A percentile compares a stretch with the other conserved stretches of the same genome.
Conservation (phyloP, 2,113 vertebrate genomes). For the Polypterus bichir region DNA sequence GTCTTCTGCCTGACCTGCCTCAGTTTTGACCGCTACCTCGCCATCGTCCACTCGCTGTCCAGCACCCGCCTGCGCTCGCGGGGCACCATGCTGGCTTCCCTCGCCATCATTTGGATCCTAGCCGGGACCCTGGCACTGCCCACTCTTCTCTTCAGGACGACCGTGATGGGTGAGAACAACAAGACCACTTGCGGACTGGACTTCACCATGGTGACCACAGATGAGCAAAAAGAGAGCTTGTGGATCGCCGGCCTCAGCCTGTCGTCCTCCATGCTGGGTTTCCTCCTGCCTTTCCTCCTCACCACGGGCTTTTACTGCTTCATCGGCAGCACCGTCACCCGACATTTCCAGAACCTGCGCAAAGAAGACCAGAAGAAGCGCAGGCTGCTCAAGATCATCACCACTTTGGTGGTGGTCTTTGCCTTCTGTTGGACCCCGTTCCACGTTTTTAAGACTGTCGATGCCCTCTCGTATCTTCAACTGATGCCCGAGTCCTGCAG, state of each 20-base stretch:
- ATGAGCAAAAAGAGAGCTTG: conserved; percentile 32
- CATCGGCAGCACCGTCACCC: conserved; percentile 60
- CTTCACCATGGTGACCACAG: conserved; percentile 38
- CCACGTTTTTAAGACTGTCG: conserved; percentile 62
- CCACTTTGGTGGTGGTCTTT: conserved; percentile 61
- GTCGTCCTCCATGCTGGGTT: conserved; percentile 57
- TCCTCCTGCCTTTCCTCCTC: conserved; percentile 59
- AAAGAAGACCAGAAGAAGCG: conserved; percentile 56
- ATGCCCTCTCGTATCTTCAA: conserved; percentile 55
- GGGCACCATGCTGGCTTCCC: conserved; percentile 48
- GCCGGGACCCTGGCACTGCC: conserved; percentile 55
- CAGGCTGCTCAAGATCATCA: conserved; percentile 67
- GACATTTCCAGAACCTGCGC: conserved; percentile 62
- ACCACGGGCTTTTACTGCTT: conserved; percentile 69
- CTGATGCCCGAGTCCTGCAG: conserved; percentile 45
- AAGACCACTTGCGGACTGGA: conserved; percentile 59
- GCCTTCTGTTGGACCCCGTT: conserved; percentile 69
- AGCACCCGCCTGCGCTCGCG: conserved; percentile 50
- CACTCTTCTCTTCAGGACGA: conserved; percentile 57
- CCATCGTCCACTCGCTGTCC: conserved; percentile 64
- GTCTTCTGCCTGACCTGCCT: conserved; percentile 72
- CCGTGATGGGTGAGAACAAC: conserved; percentile 33
- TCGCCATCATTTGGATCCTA: conserved; percentile 51
- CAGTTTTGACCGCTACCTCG: conserved; percentile 71
- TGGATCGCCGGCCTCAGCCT: conserved; percentile 66